Conservation (phyloP, 2,113 vertebrate species). For the Lepus europaeus region DNA sequence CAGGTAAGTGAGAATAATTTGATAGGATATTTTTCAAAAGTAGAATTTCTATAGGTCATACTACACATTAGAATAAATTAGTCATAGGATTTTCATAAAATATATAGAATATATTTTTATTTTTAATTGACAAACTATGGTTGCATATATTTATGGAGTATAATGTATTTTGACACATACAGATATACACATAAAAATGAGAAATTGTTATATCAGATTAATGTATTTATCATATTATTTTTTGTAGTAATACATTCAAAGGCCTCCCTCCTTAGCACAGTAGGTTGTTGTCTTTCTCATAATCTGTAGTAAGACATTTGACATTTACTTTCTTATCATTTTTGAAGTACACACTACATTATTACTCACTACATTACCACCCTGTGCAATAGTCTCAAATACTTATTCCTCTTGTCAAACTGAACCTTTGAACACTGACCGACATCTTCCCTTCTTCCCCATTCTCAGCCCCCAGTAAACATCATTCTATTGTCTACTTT, state of each 20-base stretch:
- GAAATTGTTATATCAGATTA: neutral
- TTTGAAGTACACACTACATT: neutral
- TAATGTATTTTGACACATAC: neutral
- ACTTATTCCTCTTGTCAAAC: neutral
- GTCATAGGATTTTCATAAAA: neutral
- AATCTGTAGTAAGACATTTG: too few relatives aligned
- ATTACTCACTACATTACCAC: neutral
- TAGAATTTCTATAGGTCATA: neutral
- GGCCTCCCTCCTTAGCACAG: too few relatives aligned
- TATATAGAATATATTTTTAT: neutral
- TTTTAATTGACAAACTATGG: neutral
- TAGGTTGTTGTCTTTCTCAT: too few relatives aligned
- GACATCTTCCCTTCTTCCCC: neutral
- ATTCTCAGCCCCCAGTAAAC: rapidly evolving
- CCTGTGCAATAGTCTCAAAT: neutral
- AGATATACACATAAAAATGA: neutral
- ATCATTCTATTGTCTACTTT: neutral
- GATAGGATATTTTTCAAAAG: neutral
- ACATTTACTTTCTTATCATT: neutral
- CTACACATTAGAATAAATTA: conserved; percentile 3
- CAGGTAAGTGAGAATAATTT: neutral
- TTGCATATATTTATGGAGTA: neutral
- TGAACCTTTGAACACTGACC: neutral
- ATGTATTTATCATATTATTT: neutral
- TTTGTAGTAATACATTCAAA: neutral